phyloP scores from a whole-genome alignment of 2,888 invertebrate genomes.

The Neoascia interrupta region DNA sequence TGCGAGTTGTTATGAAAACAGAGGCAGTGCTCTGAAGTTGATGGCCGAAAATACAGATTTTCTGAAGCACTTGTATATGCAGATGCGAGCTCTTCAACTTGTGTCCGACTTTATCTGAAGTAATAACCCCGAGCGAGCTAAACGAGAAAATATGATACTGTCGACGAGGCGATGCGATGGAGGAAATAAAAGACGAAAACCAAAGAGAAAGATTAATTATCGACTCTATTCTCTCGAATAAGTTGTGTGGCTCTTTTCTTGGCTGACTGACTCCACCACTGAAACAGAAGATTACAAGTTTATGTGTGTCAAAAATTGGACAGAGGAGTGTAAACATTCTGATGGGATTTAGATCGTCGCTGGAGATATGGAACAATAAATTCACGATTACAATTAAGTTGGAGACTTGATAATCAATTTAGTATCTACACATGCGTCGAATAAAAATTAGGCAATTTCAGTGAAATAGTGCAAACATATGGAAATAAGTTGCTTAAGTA shows the following conservation, averaged over 20 bases:
- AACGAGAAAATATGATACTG: constrained; percentile 62
- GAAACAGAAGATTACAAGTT: constrained; percentile 46
- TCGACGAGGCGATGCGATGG: constrained; percentile 17
- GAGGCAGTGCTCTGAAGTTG: constrained; percentile 13
- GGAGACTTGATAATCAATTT: constrained; percentile 62
- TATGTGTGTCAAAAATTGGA: constrained; percentile 57
- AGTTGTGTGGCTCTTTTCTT: constrained; percentile 43
- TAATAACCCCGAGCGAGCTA: constrained; percentile 44
- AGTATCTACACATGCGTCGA: constrained; percentile 30
- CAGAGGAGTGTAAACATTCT: constrained; percentile 49
- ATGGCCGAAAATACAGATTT: constrained; percentile 47
- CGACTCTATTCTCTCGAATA: constrained; percentile 47
- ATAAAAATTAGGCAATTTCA: constrained; percentile 31
- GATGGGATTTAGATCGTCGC: constrained; percentile 54
- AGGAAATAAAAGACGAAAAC: constrained; percentile 16
- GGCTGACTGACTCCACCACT: constrained; percentile 25
- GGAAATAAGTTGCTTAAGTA: too few species aligned
- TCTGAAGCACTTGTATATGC: constrained; percentile 20
- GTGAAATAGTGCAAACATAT: constrained; percentile 25
- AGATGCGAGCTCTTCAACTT: constrained; percentile 17
- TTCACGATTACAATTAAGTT: constrained; percentile 50
- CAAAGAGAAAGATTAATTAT: constrained; percentile 65
- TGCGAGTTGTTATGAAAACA: constrained; percentile 38
- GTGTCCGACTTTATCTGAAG: constrained; percentile 51
- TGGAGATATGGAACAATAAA: constrained; percentile 50